Percentiles rank a stretch among this genome's conserved stretches.
These are phyloP conservation scores for Aphodius sticticus DNA, from an alignment of 2,888 invertebrate genomes.

Conservation along the genomic window DNA sequence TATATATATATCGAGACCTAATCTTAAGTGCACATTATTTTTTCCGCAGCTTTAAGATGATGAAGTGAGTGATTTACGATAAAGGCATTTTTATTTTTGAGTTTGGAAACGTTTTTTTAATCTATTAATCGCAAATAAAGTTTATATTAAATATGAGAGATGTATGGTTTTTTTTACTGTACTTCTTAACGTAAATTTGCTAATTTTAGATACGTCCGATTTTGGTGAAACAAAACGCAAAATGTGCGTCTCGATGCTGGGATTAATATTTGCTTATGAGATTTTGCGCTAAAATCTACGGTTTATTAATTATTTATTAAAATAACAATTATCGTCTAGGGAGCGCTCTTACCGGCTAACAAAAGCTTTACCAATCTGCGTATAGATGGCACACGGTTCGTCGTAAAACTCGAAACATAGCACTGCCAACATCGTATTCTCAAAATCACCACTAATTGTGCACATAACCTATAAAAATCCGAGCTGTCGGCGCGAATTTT, in stretches of 20 bases:
- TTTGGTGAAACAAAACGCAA: too few species aligned
- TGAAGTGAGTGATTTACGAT: neutral
- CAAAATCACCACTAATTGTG: too few species aligned
- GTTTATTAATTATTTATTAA: too few species aligned
- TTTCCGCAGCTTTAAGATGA: slow-evolving; percentile 19
- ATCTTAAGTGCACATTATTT: slow-evolving; percentile 19
- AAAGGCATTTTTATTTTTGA: neutral
- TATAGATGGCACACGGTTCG: too few species aligned
- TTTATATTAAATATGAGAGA: slow-evolving; percentile 8
- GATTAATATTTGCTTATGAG: too few species aligned
- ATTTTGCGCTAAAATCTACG: too few species aligned
- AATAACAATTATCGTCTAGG: too few species aligned
- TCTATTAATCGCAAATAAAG: slow-evolving; percentile 9
- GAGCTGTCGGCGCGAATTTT: neutral
- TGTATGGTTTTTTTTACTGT: neutral
- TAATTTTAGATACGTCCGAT: neutral
- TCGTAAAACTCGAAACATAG: too few species aligned
- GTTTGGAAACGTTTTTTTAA: neutral
- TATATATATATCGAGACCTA: slow-evolving; percentile 12
- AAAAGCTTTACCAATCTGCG: too few species aligned
- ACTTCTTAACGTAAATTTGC: neutral
- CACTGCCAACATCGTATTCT: too few species aligned
- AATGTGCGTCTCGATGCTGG: too few species aligned
- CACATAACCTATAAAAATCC: slow-evolving; percentile 5
- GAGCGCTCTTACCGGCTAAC: too few species aligned